These are phyloP conservation scores for Tineola bisselliella DNA, from an alignment of 2,888 invertebrate species.

Conservation along the genomic window DNA sequence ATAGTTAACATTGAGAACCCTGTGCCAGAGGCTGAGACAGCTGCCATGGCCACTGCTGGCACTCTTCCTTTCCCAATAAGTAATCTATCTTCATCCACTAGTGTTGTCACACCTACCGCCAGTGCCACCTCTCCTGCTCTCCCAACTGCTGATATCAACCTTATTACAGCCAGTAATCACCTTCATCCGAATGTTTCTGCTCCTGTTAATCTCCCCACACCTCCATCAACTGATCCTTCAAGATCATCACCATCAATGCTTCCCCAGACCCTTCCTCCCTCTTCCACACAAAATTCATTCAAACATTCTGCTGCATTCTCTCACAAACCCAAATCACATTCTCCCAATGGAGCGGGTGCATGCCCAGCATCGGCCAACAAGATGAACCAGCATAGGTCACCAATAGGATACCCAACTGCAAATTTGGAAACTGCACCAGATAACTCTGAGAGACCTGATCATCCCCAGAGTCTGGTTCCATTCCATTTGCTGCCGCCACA, in stretches of 20 bases:
- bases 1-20: constrained; percentile 38
- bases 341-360: constrained; percentile 23
- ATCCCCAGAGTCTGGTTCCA: constrained; percentile 32
- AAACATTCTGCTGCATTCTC: constrained; percentile 56
- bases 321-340: constrained; percentile 42
- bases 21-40: constrained; percentile 21
- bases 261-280: constrained; percentile 28
- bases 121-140: no score
- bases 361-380: constrained; percentile 45
- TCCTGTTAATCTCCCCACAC: neutral
- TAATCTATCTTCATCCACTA: no score
- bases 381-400: constrained; percentile 36
- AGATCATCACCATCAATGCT: constrained; percentile 16
- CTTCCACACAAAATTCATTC: constrained; percentile 47
- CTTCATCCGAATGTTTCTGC: no score
- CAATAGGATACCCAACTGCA: constrained; percentile 55
- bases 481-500: constrained; percentile 33
- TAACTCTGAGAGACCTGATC: constrained; percentile 74
- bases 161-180: no score
- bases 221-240: constrained; percentile 14
- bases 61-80: neutral
- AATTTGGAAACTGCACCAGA: constrained; percentile 75
- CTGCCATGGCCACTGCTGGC: constrained; percentile 10
- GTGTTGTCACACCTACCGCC: no score
- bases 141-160: no score